Conservation (phyloP, 1,140 invertebrate genomes). For the Drosophila pseudoananassae region DNA sequence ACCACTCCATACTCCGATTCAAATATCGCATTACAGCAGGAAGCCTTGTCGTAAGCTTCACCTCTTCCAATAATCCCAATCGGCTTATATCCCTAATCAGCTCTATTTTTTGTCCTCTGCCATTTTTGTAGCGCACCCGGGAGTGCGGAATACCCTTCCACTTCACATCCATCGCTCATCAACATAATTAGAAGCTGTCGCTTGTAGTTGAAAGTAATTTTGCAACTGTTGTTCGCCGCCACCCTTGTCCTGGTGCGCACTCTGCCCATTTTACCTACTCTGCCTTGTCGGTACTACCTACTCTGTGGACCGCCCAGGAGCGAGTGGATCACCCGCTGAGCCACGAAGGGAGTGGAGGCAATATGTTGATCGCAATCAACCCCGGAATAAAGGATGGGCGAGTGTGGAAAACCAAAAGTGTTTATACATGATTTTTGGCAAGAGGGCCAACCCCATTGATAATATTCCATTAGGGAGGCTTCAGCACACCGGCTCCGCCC, state of each 20-base stretch:
- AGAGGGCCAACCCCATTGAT: constrained; percentile 20
- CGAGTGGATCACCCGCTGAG: constrained; percentile 37
- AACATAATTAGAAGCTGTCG: constrained; percentile 61
- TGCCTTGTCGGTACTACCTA: not conserved
- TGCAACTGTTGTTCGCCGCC: constrained; percentile 49
- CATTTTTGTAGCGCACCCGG: constrained; percentile 30
- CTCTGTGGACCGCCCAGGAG: constrained; percentile 49
- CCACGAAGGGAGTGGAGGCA: constrained; percentile 18
- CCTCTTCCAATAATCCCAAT: constrained; percentile 26
- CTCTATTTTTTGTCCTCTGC: constrained; percentile 23
- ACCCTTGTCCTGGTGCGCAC: constrained; percentile 13
- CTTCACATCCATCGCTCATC: constrained; percentile 38
- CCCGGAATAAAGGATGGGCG: constrained; percentile 10
- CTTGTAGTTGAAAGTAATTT: constrained; percentile 56
- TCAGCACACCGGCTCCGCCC: constrained; percentile 45
- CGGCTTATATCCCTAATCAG: constrained; percentile 36
- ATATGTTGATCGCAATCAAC: constrained; percentile 50
- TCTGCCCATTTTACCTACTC: constrained; percentile 6
- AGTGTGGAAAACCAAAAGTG: constrained; percentile 45
- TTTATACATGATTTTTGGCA: constrained; percentile 41
- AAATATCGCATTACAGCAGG: constrained; percentile 23
- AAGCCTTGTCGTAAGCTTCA: constrained; percentile 4
- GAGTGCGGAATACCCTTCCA: constrained; percentile 22
- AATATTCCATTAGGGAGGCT: constrained; percentile 36
- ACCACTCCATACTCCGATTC: not conserved